Evolutionary conservation across 1,140 invertebrate genomes (phyloP).

Genomic region (Pogonomyrmex californicus): DNA sequence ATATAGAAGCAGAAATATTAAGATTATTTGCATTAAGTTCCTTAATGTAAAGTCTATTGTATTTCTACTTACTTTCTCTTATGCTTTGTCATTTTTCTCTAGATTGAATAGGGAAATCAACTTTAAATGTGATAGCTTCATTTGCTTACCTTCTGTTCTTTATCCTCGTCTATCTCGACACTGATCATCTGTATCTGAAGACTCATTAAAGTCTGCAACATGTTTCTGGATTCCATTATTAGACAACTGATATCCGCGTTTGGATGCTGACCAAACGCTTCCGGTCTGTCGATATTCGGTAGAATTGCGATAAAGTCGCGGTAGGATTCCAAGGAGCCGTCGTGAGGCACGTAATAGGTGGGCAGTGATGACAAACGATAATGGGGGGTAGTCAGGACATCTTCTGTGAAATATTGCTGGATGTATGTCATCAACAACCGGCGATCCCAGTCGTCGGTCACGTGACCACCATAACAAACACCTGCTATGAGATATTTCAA

Average conservation of each 20-base stretch:
- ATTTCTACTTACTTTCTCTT: not conserved
- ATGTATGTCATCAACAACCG: conserved; percentile 93
- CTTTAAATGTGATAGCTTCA: not conserved
- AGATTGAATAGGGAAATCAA: not conserved
- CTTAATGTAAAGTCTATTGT: not conserved
- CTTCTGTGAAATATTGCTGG: conserved; percentile 93
- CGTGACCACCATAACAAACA: conserved; percentile 97
- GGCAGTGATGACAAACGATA: conserved; percentile 91
- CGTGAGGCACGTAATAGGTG: conserved; percentile 93
- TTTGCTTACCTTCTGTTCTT: conserved; percentile 90
- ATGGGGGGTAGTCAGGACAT: conserved; percentile 89
- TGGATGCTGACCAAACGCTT: conserved; percentile 95
- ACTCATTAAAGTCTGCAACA: conserved; percentile 94
- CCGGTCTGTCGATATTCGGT: conserved; percentile 92
- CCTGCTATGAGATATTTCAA: conserved; percentile 96
- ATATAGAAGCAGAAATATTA: not conserved
- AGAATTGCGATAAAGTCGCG: conserved; percentile 92
- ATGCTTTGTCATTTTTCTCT: not conserved
- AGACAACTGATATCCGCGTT: conserved; percentile 97
- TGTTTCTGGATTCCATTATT: conserved; percentile 91
- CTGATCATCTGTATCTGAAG: conserved; percentile 91
- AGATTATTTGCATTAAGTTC: not conserved
- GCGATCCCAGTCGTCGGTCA: conserved; percentile 98
- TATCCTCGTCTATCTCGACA: conserved; percentile 86
- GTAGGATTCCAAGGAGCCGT: conserved; percentile 93